These are phyloP conservation scores for Himalopsyche anomala DNA, from an alignment of 2,888 invertebrate species.

Conservation along the genomic window DNA sequence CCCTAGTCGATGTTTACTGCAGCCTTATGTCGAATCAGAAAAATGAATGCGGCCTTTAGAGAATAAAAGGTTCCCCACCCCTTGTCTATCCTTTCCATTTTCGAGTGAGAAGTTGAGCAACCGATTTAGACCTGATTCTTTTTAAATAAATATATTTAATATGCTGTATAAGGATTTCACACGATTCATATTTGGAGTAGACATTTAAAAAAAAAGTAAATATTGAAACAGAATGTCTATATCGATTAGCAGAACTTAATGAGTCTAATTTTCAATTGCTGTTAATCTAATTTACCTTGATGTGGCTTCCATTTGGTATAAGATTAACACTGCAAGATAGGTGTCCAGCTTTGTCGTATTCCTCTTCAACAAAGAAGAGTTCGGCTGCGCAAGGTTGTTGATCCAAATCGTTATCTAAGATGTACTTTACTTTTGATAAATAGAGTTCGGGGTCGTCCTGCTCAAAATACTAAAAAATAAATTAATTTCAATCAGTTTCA, in stretches of 20 bases:
- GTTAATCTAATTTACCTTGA: conserved; percentile 68
- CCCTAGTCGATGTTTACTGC: too few species aligned
- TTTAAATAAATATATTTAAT: too few species aligned
- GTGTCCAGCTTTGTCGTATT: conserved; percentile 87
- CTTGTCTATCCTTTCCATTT: too few species aligned
- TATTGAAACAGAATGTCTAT: not conserved
- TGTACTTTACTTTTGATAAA: conserved; percentile 94
- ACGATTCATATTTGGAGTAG: too few species aligned
- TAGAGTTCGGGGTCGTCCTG: conserved; percentile 97
- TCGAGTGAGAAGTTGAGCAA: too few species aligned
- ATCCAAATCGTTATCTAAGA: conserved; percentile 93
- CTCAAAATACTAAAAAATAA: conserved; percentile 87
- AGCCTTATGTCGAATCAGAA: too few species aligned
- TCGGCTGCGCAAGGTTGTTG: conserved; percentile 83
- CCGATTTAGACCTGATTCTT: too few species aligned
- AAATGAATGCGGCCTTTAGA: too few species aligned
- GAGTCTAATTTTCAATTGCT: conserved; percentile 70
- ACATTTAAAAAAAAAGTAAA: too few species aligned
- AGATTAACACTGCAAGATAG: conserved; percentile 88
- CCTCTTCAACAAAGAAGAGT: conserved; percentile 92
- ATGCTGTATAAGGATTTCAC: too few species aligned
- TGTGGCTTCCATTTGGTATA: conserved; percentile 87
- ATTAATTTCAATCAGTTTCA: not conserved
- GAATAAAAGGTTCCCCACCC: too few species aligned
- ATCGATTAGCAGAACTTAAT: conserved; percentile 78